These are phyloP conservation scores for Alcis repandata DNA, from an alignment of 2,888 invertebrate species.

Conservation along the genomic window DNA sequence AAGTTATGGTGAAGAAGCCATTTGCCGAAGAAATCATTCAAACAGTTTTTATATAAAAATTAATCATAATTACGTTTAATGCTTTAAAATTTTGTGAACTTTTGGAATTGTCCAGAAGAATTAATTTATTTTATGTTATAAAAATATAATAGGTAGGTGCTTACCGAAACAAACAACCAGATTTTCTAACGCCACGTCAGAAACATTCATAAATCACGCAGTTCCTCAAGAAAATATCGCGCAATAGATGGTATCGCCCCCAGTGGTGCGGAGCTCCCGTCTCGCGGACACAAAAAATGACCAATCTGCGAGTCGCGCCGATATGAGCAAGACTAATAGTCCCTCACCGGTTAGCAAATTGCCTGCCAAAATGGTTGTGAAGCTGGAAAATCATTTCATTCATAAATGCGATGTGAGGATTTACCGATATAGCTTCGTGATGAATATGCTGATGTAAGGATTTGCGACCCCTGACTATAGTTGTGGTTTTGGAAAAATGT, in stretches of 20 bases:
- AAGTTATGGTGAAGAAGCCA: too few relatives aligned
- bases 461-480: slow-evolving; percentile 66
- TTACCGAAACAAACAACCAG: slow-evolving; percentile 2
- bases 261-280: slow-evolving; percentile 65
- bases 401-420: slow-evolving; percentile 79
- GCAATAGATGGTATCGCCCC: slow-evolving; percentile 63
- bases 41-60: too few relatives aligned
- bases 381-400: slow-evolving; percentile 85
- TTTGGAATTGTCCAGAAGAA: too few relatives aligned
- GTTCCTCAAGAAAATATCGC: slow-evolving; percentile 44
- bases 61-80: too few relatives aligned
- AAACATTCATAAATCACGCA: slow-evolving; percentile 21
- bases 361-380: slow-evolving; percentile 77
- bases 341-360: slow-evolving; percentile 77
- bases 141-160: neutral
- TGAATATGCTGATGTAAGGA: slow-evolving; percentile 72
- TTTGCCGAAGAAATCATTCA: too few relatives aligned
- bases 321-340: slow-evolving; percentile 83
- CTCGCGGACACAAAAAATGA: slow-evolving; percentile 78
- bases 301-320: slow-evolving; percentile 76
- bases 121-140: neutral
- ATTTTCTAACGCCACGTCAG: neutral
- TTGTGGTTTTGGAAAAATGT: slow-evolving; percentile 62
- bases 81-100: too few relatives aligned
- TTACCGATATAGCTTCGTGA: slow-evolving; percentile 71